These are phyloP conservation scores for Xiphophorus birchmanni DNA, from an alignment of 2,797 vertebrate species.

Conservation along the genomic window DNA sequence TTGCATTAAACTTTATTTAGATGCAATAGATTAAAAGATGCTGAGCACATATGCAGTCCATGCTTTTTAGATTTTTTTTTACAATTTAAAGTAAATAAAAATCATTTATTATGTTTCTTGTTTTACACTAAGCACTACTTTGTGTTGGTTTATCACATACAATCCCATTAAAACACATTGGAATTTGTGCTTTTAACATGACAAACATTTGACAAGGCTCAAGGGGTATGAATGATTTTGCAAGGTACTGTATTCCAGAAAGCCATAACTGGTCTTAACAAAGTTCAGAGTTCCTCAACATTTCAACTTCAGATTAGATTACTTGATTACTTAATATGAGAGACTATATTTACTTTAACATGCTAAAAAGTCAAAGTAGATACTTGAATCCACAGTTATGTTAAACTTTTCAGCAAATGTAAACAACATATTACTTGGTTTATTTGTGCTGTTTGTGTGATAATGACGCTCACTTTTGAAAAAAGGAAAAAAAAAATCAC, in stretches of 20 bases:
- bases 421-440: conserved; percentile 66
- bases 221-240: not conserved
- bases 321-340: conserved; percentile 69
- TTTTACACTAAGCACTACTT: not conserved
- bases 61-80: not conserved
- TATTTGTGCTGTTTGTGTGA: conserved; percentile 73
- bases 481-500: conserved; percentile 53
- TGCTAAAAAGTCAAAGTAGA: conserved; percentile 65
- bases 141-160: not conserved
- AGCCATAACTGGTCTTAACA: conserved; percentile 77
- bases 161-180: not conserved
- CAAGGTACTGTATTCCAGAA: conserved; percentile 47
- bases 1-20: not conserved
- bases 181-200: not conserved
- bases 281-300: conserved; percentile 59
- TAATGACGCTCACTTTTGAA: conserved; percentile 54
- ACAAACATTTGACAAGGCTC: not conserved
- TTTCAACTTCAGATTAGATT: conserved; percentile 61
- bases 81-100: not conserved
- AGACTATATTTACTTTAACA: conserved; percentile 72
- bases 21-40: not conserved
- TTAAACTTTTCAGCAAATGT: conserved; percentile 69
- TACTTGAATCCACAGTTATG: conserved; percentile 80
- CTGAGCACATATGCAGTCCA: not conserved
- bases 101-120: not conserved